Evolutionary conservation across 2,113 vertebrate genomes (phyloP), one percentile per base, ranked within the genome.

Genomic region (Chaetorhynchus papuensis): DNA sequence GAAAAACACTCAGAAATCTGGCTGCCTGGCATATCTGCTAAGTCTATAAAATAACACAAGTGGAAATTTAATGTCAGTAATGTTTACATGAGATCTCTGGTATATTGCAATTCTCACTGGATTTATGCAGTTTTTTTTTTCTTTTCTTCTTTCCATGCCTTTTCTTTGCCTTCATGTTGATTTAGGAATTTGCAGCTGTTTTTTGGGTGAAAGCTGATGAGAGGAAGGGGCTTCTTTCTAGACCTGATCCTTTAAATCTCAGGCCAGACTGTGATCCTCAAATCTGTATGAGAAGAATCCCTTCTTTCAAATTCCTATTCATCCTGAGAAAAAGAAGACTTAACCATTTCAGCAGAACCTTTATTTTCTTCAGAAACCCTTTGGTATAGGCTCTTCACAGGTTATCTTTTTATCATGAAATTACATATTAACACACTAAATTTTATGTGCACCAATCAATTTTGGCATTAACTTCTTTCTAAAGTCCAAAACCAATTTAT

Each of bases 381-480:
- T 65, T 16, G 3, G 26, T 42, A 52, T 4, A 60, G 6, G 4
- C 6, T n/a, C 17, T 75, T 75, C 0, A 0, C 16, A 68, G 31
- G 3, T 23, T 71, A 35, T 26, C 33, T 28, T 82, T 27, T 68
- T 50, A 63, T 31, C n/a, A 47, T 19, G 9, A 78, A 21, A 60
- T 31, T 3, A 28, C 15, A 28, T 37, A 57, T 54, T 78, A 37
- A 31, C 13, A 39, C 8, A 26, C 3, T 54, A n/a, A 50, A 72
- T 89, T 83, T 78, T 69, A 72, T 15, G 7, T 54, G 7, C 23
- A 59, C 3, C 9, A 18, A 33, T n/a, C 19, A 7, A 10, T 47
- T 90, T 68, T 31, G 44, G 7, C 19, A 90, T 63, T 72, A 61
- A 33, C 6, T 13, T 71, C 10, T 91, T 84, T 77, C 39, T 52